phyloP scores from a whole-genome alignment of 2,113 vertebrate species.

The Catharus fuscescens region DNA sequence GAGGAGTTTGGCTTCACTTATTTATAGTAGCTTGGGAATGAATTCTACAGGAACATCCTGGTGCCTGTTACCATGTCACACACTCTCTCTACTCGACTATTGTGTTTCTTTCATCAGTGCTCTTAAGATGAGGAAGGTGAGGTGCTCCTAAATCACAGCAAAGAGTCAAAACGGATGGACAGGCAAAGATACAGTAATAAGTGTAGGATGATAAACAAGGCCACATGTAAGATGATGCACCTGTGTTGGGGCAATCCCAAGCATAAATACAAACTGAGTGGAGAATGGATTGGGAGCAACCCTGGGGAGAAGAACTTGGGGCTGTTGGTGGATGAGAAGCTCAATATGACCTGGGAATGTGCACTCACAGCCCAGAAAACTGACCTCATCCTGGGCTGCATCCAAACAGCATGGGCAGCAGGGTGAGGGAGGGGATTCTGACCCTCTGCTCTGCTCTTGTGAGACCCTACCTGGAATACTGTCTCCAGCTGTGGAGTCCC shows the following conservation, averaged over 20 bases:
- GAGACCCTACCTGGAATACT: not conserved
- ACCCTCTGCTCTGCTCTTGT: fast-evolving
- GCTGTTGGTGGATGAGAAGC: not conserved
- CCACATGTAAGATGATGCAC: not conserved
- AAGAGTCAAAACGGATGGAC: not conserved
- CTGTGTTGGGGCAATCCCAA: not conserved
- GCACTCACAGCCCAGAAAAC: not conserved
- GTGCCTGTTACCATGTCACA: not conserved
- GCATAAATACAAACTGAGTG: fast-evolving
- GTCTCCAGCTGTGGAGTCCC: not conserved
- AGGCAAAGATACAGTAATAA: not conserved
- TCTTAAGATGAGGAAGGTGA: not conserved
- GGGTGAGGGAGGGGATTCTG: not conserved
- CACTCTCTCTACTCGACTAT: fast-evolving
- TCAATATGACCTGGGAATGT: not conserved
- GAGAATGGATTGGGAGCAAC: not conserved
- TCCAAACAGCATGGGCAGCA: not conserved
- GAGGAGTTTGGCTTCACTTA: not conserved
- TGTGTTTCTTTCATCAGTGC: not conserved
- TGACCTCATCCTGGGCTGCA: not conserved
- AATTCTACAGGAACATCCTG: not conserved
- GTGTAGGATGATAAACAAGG: not conserved
- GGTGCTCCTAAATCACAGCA: not conserved
- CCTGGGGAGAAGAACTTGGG: not conserved
- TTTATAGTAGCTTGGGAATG: not conserved